phyloP scores from a whole-genome alignment of 2,797 vertebrate genomes.

The Muraenolepis orangiensis region DNA sequence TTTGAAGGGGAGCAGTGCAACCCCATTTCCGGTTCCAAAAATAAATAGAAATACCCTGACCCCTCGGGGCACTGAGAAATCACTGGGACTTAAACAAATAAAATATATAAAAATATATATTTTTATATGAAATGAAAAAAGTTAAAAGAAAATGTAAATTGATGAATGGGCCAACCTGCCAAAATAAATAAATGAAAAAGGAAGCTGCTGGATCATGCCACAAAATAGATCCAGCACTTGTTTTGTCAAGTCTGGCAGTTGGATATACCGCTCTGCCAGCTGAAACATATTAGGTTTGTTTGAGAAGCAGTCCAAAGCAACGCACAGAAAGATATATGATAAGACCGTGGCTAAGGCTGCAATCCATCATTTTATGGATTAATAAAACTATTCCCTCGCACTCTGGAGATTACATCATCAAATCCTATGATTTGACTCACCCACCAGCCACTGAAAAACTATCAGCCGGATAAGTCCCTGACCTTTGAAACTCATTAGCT shows the following conservation, averaged over 20 bases:
- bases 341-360: slow-evolving; percentile 46
- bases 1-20: slow-evolving; percentile 33
- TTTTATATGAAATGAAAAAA: not conserved
- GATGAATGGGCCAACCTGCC: slow-evolving; percentile 44
- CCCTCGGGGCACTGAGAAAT: not conserved
- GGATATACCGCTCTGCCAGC: slow-evolving; percentile 15
- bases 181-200: slow-evolving; percentile 38
- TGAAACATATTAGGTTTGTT: slow-evolving; percentile 46
- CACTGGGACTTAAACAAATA: not conserved
- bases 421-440: slow-evolving; percentile 33
- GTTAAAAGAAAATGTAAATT: slow-evolving; percentile 4
- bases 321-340: slow-evolving; percentile 42
- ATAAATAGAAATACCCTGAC: slow-evolving; percentile 35
- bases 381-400: slow-evolving; percentile 47
- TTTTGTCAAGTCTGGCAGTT: slow-evolving; percentile 22
- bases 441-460: slow-evolving; percentile 3
- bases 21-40: slow-evolving; percentile 37
- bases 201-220: not conserved
- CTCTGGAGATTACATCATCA: slow-evolving; percentile 35
- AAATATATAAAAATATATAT: not conserved
- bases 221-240: slow-evolving; percentile 13
- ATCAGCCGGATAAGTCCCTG: slow-evolving; percentile 9
- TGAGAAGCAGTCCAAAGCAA: slow-evolving; percentile 35
- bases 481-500: slow-evolving; percentile 12
- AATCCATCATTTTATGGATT: slow-evolving; percentile 40